phyloP scores from a whole-genome alignment of 2,797 vertebrate genomes.

The Sebastes reedi region DNA sequence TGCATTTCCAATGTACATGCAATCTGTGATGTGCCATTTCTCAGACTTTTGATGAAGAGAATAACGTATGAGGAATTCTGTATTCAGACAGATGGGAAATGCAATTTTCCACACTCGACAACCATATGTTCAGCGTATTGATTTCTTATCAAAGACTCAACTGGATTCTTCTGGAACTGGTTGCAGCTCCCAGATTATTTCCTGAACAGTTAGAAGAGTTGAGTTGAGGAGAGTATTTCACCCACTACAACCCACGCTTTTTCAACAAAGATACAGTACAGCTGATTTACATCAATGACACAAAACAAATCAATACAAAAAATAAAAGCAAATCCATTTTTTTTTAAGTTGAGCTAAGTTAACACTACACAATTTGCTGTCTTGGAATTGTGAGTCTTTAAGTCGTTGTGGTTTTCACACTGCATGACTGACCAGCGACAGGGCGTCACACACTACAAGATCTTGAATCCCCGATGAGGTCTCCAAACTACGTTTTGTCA shows the following conservation, averaged over 20 bases:
- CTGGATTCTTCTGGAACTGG: conserved; percentile 5
- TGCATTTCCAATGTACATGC: conserved; percentile 38
- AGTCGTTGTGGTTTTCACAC: too few relatives aligned
- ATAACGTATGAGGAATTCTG: conserved; percentile 39
- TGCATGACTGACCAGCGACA: too few relatives aligned
- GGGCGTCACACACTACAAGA: too few relatives aligned
- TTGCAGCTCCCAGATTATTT: not conserved
- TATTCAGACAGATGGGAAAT: conserved; percentile 53
- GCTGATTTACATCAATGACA: not conserved
- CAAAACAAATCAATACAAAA: not conserved
- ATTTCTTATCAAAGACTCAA: conserved; percentile 48
- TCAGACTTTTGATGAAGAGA: conserved; percentile 47
- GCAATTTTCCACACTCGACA: conserved; percentile 18
- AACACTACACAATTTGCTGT: too few relatives aligned
- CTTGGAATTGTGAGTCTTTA: too few relatives aligned
- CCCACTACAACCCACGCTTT: not conserved
- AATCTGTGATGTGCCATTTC: conserved; percentile 51
- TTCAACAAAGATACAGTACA: not conserved
- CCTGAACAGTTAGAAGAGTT: not conserved
- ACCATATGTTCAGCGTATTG: conserved; percentile 41
- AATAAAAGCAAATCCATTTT: too few relatives aligned
- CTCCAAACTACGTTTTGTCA: not conserved
- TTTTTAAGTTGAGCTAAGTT: too few relatives aligned
- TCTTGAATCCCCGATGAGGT: too few relatives aligned
- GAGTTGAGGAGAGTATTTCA: not conserved